Evolutionary conservation across 2,888 invertebrate genomes (phyloP).

Genomic region (Gymnoscelis rufifasciata): DNA sequence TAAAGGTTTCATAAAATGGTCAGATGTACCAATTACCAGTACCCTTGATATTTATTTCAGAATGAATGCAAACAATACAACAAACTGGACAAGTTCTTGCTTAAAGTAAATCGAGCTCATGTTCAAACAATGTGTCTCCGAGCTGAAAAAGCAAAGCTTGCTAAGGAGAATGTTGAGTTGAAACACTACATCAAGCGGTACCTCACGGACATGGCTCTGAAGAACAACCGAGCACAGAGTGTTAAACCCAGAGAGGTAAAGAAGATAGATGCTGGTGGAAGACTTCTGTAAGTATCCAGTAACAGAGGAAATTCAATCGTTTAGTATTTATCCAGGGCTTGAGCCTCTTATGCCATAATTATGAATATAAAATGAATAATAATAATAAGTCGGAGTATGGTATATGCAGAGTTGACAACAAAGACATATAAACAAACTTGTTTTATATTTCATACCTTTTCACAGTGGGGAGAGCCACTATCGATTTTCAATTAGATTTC

Average conservation of each 20-base stretch:
- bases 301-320: no score
- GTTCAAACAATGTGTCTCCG: constrained; percentile 64
- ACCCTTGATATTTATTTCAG: constrained; percentile 46
- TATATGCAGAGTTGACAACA: no score
- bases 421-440: no score
- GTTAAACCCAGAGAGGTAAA: constrained; percentile 44
- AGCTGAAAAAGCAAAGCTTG: constrained; percentile 63
- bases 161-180: constrained; percentile 81
- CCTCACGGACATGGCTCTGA: constrained; percentile 79
- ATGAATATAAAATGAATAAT: no score
- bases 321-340: no score
- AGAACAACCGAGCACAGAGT: constrained; percentile 56
- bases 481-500: no score
- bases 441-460: no score
- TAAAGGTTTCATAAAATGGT: no score
- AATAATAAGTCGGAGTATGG: no score
- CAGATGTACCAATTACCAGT: no score
- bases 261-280: constrained; percentile 40
- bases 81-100: constrained; percentile 85
- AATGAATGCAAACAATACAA: constrained; percentile 73
- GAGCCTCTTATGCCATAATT: no score
- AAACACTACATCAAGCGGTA: constrained; percentile 81
- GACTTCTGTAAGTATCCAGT: constrained; percentile 42
- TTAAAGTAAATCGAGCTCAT: constrained; percentile 64
- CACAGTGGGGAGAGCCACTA: no score